These are phyloP conservation scores for Ligdia adustata DNA, from an alignment of 2,888 invertebrate species.

Conservation along the genomic window DNA sequence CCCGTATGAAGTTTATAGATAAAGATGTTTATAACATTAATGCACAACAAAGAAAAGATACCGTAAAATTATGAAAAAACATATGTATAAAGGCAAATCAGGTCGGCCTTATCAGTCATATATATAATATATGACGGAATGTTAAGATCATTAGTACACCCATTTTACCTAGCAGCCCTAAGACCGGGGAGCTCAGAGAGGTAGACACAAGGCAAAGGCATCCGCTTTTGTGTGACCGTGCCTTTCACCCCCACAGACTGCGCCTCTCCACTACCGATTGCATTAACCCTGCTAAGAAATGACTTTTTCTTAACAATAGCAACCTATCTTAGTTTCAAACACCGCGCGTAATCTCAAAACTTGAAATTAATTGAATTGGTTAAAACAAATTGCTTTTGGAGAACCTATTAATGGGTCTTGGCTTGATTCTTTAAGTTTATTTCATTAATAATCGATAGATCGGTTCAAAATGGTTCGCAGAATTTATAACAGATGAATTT, in stretches of 20 bases:
- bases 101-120: too few species aligned
- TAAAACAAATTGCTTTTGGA: constrained; percentile 1
- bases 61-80: too few species aligned
- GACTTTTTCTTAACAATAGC: constrained; percentile 33
- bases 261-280: constrained; percentile 57
- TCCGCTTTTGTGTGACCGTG: constrained; percentile 64
- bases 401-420: constrained; percentile 5
- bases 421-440: background rate
- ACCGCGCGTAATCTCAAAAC: background rate
- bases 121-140: too few species aligned
- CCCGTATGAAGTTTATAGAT: too few species aligned
- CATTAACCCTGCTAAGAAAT: constrained; percentile 58
- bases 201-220: constrained; percentile 48
- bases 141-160: background rate
- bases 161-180: constrained; percentile 33
- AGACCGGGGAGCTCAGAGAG: constrained; percentile 36
- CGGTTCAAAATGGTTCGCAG: constrained; percentile 3
- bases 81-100: too few species aligned
- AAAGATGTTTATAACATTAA: too few species aligned
- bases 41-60: too few species aligned
- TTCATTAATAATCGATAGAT: constrained; percentile 12
- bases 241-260: constrained; percentile 63
- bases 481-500: constrained; percentile 2
- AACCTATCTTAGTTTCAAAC: constrained; percentile 5
- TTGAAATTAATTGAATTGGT: constrained; percentile 7